A percentile compares a stretch with the other conserved stretches of the same genome.
Evolutionary conservation across 35 echinoderm and acorn worm species (phyloP).

Genomic region (Chiridota heheva): DNA sequence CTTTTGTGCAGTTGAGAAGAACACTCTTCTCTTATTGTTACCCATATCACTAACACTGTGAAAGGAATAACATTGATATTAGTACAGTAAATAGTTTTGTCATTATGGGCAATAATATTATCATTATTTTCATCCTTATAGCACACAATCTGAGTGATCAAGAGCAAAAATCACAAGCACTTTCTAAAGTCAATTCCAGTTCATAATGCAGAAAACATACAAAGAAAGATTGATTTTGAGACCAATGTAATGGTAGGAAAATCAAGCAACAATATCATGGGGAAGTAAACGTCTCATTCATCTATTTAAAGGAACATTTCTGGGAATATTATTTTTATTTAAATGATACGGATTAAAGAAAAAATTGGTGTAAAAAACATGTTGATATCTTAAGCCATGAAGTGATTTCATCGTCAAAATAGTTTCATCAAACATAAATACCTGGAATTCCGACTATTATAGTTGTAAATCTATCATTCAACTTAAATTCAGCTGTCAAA

Average conservation of each 20-base stretch:
- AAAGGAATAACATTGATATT: not conserved
- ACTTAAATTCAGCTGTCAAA: too few species aligned
- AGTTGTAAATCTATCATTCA: too few species aligned
- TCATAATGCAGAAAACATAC: not conserved
- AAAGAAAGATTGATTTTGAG: not conserved
- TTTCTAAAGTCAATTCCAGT: not conserved
- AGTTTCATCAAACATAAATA: too few species aligned
- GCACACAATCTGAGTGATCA: not conserved
- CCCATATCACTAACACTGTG: slow-evolving; percentile 81
- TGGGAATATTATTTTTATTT: too few species aligned
- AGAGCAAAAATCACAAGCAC: not conserved
- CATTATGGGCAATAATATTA: not conserved
- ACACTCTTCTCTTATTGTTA: slow-evolving; percentile 92
- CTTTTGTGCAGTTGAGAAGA: slow-evolving; percentile 92
- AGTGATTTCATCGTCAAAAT: too few species aligned
- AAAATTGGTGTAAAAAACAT: too few species aligned
- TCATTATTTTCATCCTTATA: not conserved
- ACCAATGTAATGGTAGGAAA: not conserved
- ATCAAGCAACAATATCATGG: too few species aligned
- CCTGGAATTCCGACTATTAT: too few species aligned
- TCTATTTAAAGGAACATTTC: too few species aligned
- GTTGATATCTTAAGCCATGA: too few species aligned
- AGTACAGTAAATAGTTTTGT: not conserved
- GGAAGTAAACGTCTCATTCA: too few species aligned
- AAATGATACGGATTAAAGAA: too few species aligned